Percentiles rank a stretch among this genome's conserved stretches.
Evolutionary conservation across 2,113 vertebrate species (phyloP).

Genomic region (Smithornis capensis): DNA sequence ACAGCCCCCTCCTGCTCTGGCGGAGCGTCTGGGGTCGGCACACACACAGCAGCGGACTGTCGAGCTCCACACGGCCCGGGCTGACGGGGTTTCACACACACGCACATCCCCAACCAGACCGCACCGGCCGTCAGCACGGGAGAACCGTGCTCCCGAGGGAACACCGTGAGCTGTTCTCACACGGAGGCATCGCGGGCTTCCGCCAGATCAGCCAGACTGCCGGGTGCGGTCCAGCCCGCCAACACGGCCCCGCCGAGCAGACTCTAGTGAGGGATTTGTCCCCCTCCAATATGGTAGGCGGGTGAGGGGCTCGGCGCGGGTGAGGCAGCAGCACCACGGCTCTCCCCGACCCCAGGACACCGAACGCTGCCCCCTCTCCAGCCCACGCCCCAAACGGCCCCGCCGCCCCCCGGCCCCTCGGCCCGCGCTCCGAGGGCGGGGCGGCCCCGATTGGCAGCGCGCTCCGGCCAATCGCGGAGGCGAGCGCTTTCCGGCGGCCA

Average conservation of each 20-base stretch:
- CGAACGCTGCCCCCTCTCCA: rapidly evolving
- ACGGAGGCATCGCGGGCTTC: rapidly evolving
- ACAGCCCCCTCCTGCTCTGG: rapidly evolving
- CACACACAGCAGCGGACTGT: not conserved
- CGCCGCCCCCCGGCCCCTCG: not conserved
- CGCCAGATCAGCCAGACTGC: not conserved
- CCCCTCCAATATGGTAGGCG: rapidly evolving
- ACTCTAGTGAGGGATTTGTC: rapidly evolving
- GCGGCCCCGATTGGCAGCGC: not conserved
- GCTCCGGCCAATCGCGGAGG: slow-evolving; percentile 29
- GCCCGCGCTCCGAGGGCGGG: rapidly evolving
- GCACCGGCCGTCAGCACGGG: rapidly evolving
- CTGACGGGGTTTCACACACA: rapidly evolving
- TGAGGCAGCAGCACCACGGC: rapidly evolving
- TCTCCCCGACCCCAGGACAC: rapidly evolving
- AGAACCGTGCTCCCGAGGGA: rapidly evolving
- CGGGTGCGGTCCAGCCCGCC: not conserved
- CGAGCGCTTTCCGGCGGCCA: too few relatives aligned
- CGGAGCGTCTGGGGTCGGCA: rapidly evolving
- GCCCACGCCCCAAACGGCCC: slow-evolving; percentile 5
- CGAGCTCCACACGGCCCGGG: not conserved
- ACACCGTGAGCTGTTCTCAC: rapidly evolving
- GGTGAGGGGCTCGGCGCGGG: rapidly evolving
- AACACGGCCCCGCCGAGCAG: rapidly evolving
- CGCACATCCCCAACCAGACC: rapidly evolving